Evolutionary conservation across 2,797 vertebrate species (phyloP).

Genomic region (Sebastes variabilis): DNA sequence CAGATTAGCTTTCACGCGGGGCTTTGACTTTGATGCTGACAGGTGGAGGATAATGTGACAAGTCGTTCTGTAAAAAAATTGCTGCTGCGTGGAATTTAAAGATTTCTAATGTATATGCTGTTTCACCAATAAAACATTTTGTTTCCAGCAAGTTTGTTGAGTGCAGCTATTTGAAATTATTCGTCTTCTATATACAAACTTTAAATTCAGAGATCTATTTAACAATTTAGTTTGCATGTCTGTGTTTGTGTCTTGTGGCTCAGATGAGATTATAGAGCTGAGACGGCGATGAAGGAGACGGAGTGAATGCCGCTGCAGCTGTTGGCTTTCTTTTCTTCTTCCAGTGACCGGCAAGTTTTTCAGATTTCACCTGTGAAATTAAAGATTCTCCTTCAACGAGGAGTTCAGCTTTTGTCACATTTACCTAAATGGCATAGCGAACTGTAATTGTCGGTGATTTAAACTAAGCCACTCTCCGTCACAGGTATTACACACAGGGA

Average conservation of each 20-base stretch:
- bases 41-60: constrained; percentile 60
- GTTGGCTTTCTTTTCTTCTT: constrained; percentile 30
- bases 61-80: neutral
- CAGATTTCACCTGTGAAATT: constrained; percentile 20
- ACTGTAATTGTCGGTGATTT: constrained; percentile 37
- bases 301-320: constrained; percentile 51
- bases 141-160: neutral
- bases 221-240: neutral
- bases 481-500: constrained; percentile 47
- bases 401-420: neutral
- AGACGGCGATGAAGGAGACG: constrained; percentile 24
- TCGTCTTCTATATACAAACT: neutral
- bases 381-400: neutral
- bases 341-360: neutral
- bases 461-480: constrained; percentile 29
- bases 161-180: neutral
- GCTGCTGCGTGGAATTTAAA: constrained; percentile 1
- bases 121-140: constrained; percentile 30
- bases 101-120: constrained; percentile 7
- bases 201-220: neutral
- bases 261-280: constrained; percentile 27
- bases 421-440: neutral
- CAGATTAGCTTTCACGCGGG: constrained; percentile 56
- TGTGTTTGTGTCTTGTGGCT: constrained; percentile 13
- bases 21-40: constrained; percentile 45